phyloP scores from a whole-genome alignment of 1,140 invertebrate genomes.

The Arctopsyche grandis region DNA sequence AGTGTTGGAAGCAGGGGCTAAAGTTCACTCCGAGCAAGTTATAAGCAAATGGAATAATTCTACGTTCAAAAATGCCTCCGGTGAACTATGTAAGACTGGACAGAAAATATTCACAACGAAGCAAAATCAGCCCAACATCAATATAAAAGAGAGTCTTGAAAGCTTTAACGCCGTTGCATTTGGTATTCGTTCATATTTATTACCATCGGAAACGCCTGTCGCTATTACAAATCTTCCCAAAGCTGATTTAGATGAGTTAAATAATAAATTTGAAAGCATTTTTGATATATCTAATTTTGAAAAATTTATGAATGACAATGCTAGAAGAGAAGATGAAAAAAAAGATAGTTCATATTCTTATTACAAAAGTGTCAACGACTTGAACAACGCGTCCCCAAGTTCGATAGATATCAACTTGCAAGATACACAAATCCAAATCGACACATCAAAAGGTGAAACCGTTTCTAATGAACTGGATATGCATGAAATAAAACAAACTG shows the following conservation, averaged over 20 bases:
- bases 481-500: not conserved
- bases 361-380: not conserved
- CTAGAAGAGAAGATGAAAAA: not conserved
- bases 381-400: not conserved
- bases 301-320: constrained; percentile 44
- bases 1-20: constrained; percentile 69
- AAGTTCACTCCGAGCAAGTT: constrained; percentile 59
- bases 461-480: not conserved
- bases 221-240: constrained; percentile 20
- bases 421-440: not conserved
- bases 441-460: not conserved
- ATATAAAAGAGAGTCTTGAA: constrained; percentile 40
- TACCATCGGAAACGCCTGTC: not conserved
- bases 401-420: not conserved
- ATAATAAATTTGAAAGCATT: constrained; percentile 49
- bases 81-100: constrained; percentile 20
- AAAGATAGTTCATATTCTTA: not conserved
- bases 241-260: constrained; percentile 47
- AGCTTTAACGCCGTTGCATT: constrained; percentile 34
- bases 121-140: not conserved
- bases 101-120: not conserved
- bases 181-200: constrained; percentile 43
- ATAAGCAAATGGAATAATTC: constrained; percentile 53
- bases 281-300: constrained; percentile 53
- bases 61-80: constrained; percentile 44